Percentiles rank a stretch among this genome's conserved stretches.
These are phyloP conservation scores for Heterochromis multidens DNA, from an alignment of 2,113 vertebrate genomes.

Conservation along the genomic window DNA sequence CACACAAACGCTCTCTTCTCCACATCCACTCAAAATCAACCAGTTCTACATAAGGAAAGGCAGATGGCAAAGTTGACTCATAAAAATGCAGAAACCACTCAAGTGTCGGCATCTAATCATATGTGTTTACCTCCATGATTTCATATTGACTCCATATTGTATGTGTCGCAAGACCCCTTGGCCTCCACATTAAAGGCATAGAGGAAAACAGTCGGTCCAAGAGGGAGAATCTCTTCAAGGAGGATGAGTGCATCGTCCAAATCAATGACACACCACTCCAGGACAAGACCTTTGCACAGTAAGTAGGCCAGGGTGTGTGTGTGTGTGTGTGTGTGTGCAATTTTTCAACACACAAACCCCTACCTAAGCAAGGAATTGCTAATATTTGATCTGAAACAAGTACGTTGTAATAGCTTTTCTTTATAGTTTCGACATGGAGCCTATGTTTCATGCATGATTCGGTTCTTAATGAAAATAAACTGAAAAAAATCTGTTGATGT, in stretches of 20 bases:
- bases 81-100: background rate
- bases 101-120: background rate
- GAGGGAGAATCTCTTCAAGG: constrained; percentile 83
- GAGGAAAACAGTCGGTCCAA: constrained; percentile 87
- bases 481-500: too few relatives aligned
- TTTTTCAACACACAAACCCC: background rate
- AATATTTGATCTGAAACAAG: background rate
- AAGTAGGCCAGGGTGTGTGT: constrained; percentile 46
- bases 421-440: accelerated
- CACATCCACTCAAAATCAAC: background rate
- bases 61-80: constrained; percentile 34
- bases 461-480: background rate
- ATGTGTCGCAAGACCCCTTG: constrained; percentile 79
- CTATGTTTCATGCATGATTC: background rate
- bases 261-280: constrained; percentile 87
- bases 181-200: constrained; percentile 90
- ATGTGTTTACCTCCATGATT: background rate
- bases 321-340: background rate
- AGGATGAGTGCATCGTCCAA: constrained; percentile 91
- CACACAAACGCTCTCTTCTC: background rate
- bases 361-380: background rate
- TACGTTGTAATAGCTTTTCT: background rate
- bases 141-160: background rate
- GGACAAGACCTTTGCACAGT: constrained; percentile 93
- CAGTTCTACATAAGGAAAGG: background rate